Evolutionary conservation across 2,888 invertebrate species (phyloP), one percentile per base, ranked within the genome.

Genomic region (Anodontia alba): DNA sequence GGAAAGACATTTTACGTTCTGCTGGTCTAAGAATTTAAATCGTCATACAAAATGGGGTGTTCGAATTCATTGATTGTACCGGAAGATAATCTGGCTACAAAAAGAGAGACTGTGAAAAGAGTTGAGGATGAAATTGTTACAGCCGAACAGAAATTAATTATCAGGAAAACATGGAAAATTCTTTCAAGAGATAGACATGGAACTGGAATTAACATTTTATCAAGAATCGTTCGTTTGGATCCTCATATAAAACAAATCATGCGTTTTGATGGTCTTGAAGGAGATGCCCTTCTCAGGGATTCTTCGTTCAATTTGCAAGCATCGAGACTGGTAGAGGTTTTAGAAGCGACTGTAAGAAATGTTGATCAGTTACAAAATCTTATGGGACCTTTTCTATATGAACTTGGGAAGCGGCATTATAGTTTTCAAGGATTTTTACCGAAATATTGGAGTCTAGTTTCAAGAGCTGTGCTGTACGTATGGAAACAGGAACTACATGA

Each of bases 321-420:
- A 23, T 83, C 89, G 17, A 79, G 92, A n/a, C 92, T 92, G 76
- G 92, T 92, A 91, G 90, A 92, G 68, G 90, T 91, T 20, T 89
- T 92, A 26, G 91, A 90, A 1, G 90, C 91, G 0, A 89, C 90
- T 0, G 88, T 92, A 0, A 90, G 91, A 49, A 90, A 91, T 70
- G 86, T 91, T 8, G 86, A 90, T 75, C 83, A 90, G 72, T 78
- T 90, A 8, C 88, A 91, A 26, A 73, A 70, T 17, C 71, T 81
- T 0, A 79, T 92, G 78, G 73, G 83, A 7, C 89, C 90, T n/a
- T 73, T 91, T 17, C 76, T 92, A 49, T 80, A 87, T 23, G 85
- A 87, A 1, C 84, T 92, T 10, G 92, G 92, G 12, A 74, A 87
- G 46, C 85, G 88, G 68, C 92, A 92, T 69, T 85, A 89, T 33